Evolutionary conservation across 1,140 invertebrate genomes (phyloP).

Genomic region (Drosophila hydei): DNA sequence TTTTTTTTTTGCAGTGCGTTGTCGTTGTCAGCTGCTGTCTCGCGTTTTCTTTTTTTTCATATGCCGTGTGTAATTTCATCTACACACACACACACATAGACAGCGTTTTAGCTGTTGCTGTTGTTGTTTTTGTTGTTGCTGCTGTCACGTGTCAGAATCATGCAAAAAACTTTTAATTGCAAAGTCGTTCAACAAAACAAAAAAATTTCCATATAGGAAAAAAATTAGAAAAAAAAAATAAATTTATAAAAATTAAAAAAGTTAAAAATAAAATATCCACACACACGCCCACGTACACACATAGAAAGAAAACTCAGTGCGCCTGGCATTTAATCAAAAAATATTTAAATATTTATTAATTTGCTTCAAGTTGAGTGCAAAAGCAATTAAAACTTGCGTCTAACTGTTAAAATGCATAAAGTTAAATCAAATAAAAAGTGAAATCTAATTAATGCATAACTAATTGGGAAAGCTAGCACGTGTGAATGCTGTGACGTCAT

Average conservation of each 20-base stretch:
- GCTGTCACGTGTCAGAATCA: conserved; percentile 51
- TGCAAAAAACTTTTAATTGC: conserved; percentile 59
- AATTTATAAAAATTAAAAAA: conserved; percentile 4
- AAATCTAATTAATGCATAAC: conserved; percentile 25
- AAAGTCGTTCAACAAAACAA: conserved; percentile 28
- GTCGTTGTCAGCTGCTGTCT: conserved; percentile 22
- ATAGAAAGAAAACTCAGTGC: conserved; percentile 15
- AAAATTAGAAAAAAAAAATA: background rate
- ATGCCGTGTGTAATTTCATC: conserved; percentile 46
- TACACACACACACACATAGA: conserved; percentile 17
- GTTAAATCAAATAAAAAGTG: conserved; percentile 1
- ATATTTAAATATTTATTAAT: conserved; percentile 27
- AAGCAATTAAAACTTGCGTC: conserved; percentile 20
- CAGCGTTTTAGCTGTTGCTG: conserved; percentile 13
- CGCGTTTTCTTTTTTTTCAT: conserved; percentile 10
- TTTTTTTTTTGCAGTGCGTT: conserved; percentile 10
- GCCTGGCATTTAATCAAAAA: conserved; percentile 19
- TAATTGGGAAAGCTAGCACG: conserved; percentile 31
- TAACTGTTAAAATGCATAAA: conserved; percentile 7
- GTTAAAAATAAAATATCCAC: background rate
- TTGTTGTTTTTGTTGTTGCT: conserved; percentile 31
- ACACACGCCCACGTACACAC: background rate
- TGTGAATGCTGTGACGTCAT: conserved; percentile 35
- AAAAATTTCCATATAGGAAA: conserved; percentile 2
- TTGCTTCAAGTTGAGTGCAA: conserved; percentile 10